Evolutionary conservation across 2,797 vertebrate genomes (phyloP).

Genomic region (Streptopelia turtur): DNA sequence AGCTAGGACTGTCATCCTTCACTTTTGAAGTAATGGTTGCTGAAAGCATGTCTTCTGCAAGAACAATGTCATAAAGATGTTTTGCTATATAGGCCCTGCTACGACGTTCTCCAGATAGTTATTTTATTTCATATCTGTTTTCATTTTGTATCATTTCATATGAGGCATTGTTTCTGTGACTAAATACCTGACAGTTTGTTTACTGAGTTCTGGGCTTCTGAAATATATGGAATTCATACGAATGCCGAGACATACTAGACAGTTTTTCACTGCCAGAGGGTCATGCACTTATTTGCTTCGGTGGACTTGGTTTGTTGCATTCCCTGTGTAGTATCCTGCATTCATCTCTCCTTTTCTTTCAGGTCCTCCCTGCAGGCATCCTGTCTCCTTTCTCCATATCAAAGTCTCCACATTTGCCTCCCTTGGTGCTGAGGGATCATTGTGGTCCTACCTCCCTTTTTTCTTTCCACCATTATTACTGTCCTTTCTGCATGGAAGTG

Average conservation of each 20-base stretch:
- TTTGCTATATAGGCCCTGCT: not conserved
- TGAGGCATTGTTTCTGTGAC: not conserved
- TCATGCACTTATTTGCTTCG: not conserved
- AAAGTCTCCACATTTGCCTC: not conserved
- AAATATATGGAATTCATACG: not conserved
- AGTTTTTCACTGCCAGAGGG: not conserved
- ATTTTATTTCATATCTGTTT: not conserved
- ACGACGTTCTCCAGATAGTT: not conserved
- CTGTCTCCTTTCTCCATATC: not conserved
- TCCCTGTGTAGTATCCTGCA: not conserved
- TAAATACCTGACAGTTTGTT: not conserved
- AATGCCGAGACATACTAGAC: not conserved
- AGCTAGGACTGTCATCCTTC: not conserved
- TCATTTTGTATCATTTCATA: no score
- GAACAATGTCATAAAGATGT: accelerated
- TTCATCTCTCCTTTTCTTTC: not conserved
- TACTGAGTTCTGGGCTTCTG: not conserved
- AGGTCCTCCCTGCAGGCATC: not conserved
- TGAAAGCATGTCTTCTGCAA: not conserved
- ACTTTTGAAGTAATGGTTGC: not conserved
- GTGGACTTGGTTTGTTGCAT: not conserved
- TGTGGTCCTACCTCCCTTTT: not conserved
- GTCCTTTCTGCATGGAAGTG: not conserved
- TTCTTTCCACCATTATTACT: not conserved
- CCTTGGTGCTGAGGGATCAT: not conserved